Evolutionary conservation across 2,113 vertebrate species (phyloP).

Genomic region (Hyaena hyaena): DNA sequence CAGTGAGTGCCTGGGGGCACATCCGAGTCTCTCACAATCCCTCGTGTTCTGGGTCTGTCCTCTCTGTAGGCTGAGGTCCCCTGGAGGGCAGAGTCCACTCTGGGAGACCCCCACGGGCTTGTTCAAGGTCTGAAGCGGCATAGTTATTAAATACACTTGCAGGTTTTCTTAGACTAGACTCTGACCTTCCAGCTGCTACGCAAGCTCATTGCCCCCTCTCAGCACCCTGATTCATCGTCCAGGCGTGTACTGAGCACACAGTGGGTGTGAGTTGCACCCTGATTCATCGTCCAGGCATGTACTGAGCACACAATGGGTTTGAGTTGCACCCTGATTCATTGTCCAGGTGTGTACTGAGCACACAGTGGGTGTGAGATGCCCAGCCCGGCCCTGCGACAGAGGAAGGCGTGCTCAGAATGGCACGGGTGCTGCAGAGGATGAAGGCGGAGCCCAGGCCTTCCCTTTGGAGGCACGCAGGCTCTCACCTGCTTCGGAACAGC

Average conservation of each 20-base stretch:
- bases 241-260: rapidly evolving
- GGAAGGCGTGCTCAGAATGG: rapidly evolving
- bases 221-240: rapidly evolving
- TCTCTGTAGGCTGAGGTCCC: background rate
- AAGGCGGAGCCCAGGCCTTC: rapidly evolving
- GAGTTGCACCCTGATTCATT: rapidly evolving
- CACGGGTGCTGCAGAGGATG: rapidly evolving
- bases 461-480: background rate
- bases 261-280: background rate
- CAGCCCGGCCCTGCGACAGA: rapidly evolving
- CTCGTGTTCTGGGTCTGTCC: background rate
- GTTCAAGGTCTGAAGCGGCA: rapidly evolving
- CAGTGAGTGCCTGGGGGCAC: rapidly evolving
- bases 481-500: rapidly evolving
- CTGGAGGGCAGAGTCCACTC: rapidly evolving
- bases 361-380: rapidly evolving
- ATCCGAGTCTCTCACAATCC: rapidly evolving
- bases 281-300: rapidly evolving
- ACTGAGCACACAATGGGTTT: background rate
- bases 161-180: too few species aligned
- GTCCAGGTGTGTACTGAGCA: rapidly evolving
- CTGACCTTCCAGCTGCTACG: background rate
- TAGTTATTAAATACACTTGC: rapidly evolving
- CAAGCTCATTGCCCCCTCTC: rapidly evolving
- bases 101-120: rapidly evolving